These are phyloP conservation scores for Drosophila miranda DNA, from an alignment of 1,140 invertebrate species.

Conservation along the genomic window DNA sequence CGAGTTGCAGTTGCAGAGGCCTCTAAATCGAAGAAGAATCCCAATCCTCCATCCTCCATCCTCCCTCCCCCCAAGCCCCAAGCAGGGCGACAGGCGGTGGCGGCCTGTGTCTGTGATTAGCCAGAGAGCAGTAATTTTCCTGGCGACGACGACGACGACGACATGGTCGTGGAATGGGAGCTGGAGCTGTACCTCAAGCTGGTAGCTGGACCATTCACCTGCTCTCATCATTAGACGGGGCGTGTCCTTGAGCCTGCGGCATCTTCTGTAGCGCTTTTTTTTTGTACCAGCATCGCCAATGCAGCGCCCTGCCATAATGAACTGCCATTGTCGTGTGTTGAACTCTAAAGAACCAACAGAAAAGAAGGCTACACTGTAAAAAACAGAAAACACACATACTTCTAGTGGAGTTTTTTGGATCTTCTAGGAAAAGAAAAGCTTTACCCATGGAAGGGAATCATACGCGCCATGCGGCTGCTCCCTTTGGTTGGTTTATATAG, in stretches of 20 bases:
- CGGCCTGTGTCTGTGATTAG: constrained; percentile 74
- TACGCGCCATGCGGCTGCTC: too few relatives aligned
- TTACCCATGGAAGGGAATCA: too few relatives aligned
- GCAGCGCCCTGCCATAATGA: constrained; percentile 41
- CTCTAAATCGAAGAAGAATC: background rate
- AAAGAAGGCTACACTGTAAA: constrained; percentile 18
- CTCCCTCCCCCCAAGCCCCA: background rate
- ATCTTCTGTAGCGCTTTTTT: constrained; percentile 21
- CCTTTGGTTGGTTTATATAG: too few relatives aligned
- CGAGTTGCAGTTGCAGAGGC: constrained; percentile 27
- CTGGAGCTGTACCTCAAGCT: constrained; percentile 1
- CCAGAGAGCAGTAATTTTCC: constrained; percentile 57
- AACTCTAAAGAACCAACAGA: constrained; percentile 27
- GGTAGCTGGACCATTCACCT: constrained; percentile 49
- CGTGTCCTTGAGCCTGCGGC: constrained; percentile 66
- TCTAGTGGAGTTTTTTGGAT: too few relatives aligned
- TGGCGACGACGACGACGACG: constrained; percentile 30
- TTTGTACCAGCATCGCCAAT: constrained; percentile 36
- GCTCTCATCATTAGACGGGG: constrained; percentile 67
- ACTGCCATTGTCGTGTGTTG: constrained; percentile 55
- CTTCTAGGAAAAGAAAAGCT: too few relatives aligned
- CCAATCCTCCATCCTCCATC: background rate
- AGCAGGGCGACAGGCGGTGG: constrained; percentile 50
- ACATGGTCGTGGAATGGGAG: constrained; percentile 12
- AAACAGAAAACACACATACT: too few relatives aligned